phyloP scores from a whole-genome alignment of 2,113 vertebrate genomes.

The Callorhinus ursinus region DNA sequence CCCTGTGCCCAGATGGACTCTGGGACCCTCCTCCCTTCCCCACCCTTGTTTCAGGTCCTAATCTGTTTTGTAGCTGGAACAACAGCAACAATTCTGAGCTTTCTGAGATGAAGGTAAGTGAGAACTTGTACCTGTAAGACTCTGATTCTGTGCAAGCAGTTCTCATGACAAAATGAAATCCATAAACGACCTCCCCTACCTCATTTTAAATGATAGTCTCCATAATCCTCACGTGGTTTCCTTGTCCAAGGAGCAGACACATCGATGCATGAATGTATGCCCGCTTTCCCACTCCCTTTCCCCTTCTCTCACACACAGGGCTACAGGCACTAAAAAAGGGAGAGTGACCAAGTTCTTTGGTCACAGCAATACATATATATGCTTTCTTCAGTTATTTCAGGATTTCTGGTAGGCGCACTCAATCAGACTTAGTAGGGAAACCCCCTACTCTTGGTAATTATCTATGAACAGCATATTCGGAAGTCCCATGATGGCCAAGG shows the following conservation, averaged over 20 bases:
- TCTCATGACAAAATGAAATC: background rate
- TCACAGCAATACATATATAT: background rate
- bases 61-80: background rate
- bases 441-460: background rate
- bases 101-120: background rate
- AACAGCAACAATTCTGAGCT: background rate
- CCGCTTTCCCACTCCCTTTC: background rate
- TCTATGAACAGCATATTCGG: background rate
- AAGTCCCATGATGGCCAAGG: background rate
- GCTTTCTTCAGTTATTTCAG: background rate
- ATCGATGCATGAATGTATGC: background rate
- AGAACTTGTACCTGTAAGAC: background rate
- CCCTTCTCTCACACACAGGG: background rate
- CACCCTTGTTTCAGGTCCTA: background rate
- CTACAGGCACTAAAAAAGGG: too few relatives aligned
- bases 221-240: background rate
- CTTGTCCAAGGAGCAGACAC: background rate
- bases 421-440: background rate
- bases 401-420: background rate
- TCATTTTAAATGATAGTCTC: background rate
- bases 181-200: background rate
- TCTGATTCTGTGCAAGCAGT: background rate
- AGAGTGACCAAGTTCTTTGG: background rate
- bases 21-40: background rate
- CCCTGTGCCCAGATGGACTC: background rate